Evolutionary conservation across 1,140 invertebrate genomes (phyloP).

Genomic region (Zophobas atratus): DNA sequence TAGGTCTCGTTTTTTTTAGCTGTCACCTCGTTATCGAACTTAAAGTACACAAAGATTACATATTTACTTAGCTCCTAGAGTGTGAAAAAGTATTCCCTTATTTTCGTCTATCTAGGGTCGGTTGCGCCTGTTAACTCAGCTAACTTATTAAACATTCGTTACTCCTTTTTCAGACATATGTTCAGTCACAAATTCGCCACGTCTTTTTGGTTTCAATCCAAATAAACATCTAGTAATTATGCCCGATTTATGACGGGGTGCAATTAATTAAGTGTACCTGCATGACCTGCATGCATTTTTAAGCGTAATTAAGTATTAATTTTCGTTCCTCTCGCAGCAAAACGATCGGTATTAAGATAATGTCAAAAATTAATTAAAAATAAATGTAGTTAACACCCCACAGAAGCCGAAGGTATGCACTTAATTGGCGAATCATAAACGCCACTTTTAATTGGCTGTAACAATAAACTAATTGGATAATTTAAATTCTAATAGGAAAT

Average conservation of each 20-base stretch:
- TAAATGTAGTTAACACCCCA: slow-evolving; percentile 29
- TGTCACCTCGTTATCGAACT: too few relatives aligned
- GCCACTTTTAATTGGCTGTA: slow-evolving; percentile 16
- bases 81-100: too few relatives aligned
- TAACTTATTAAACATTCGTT: too few relatives aligned
- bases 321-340: slow-evolving; percentile 1
- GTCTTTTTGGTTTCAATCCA: too few relatives aligned
- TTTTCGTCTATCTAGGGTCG: too few relatives aligned
- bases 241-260: not conserved
- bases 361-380: slow-evolving; percentile 42
- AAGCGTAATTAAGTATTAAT: slow-evolving; percentile 25
- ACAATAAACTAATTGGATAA: slow-evolving; percentile 3
- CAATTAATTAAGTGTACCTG: not conserved
- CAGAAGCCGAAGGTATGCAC: not conserved
- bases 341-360: slow-evolving; percentile 22
- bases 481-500: slow-evolving; percentile 21
- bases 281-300: not conserved
- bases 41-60: too few relatives aligned
- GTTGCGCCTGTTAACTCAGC: too few relatives aligned
- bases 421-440: slow-evolving; percentile 5
- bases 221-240: not conserved
- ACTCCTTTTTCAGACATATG: too few relatives aligned
- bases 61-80: too few relatives aligned
- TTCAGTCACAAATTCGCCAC: too few relatives aligned
- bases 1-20: too few relatives aligned